phyloP scores from a whole-genome alignment of 2,113 vertebrate genomes.

The Eulemur macaco region DNA sequence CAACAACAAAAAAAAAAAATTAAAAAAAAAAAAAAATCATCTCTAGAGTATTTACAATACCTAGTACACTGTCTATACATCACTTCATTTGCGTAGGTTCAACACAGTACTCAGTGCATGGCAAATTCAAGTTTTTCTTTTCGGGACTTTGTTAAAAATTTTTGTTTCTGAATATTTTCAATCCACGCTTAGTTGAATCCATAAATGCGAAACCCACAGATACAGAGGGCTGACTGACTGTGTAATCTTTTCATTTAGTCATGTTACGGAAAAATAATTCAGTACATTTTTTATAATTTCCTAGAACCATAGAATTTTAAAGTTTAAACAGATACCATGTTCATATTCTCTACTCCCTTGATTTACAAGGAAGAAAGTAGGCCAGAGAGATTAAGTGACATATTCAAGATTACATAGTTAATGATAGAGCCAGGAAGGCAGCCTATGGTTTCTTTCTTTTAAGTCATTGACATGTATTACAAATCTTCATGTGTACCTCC shows the following conservation, averaged over 20 bases:
- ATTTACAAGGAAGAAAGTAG: neutral
- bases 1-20: no score
- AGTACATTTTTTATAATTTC: neutral
- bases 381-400: neutral
- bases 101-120: neutral
- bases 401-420: neutral
- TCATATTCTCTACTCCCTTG: neutral
- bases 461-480: neutral
- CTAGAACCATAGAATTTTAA: neutral
- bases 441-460: neutral
- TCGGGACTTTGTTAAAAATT: neutral
- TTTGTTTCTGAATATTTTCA: neutral
- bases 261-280: constrained; percentile 19
- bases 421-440: neutral
- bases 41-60: neutral
- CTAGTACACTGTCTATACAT: neutral
- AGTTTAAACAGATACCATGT: neutral
- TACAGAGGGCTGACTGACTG: neutral
- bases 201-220: neutral
- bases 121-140: neutral
- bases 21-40: neutral
- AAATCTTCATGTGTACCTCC: neutral
- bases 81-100: neutral
- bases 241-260: neutral
- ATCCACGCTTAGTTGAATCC: neutral